These are phyloP conservation scores for Drosophila austrosaltans DNA, from an alignment of 2,888 invertebrate genomes.

Conservation along the genomic window DNA sequence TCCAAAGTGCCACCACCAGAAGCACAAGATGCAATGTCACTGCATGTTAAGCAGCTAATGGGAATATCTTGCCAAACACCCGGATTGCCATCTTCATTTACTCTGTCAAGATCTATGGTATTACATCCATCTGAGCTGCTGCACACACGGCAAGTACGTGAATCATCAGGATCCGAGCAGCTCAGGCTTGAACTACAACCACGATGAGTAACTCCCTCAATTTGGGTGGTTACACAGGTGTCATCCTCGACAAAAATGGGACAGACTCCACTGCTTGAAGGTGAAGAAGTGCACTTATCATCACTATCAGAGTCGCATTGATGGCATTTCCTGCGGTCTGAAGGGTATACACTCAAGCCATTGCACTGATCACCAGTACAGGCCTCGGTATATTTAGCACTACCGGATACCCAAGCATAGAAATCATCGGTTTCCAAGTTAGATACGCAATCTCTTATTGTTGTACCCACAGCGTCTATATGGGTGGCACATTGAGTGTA, in stretches of 20 bases:
- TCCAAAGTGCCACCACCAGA: constrained; percentile 35
- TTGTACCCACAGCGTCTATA: constrained; percentile 70
- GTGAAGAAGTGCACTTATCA: constrained; percentile 59
- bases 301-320: constrained; percentile 74
- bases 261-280: constrained; percentile 69
- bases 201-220: constrained; percentile 69
- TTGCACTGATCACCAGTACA: constrained; percentile 75
- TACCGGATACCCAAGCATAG: constrained; percentile 66
- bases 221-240: constrained; percentile 69
- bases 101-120: constrained; percentile 62
- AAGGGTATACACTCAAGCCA: constrained; percentile 69
- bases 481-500: constrained; percentile 77
- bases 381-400: constrained; percentile 60
- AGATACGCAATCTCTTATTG: constrained; percentile 76
- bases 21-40: constrained; percentile 49
- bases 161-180: constrained; percentile 68
- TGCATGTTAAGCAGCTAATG: constrained; percentile 71
- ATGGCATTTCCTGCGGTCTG: constrained; percentile 67
- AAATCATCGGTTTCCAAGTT: constrained; percentile 56
- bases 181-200: constrained; percentile 74
- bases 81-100: constrained; percentile 68
- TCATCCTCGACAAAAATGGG: constrained; percentile 68
- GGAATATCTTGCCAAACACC: constrained; percentile 80
- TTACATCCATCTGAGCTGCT: constrained; percentile 65
- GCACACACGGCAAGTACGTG: constrained; percentile 72